Evolutionary conservation across 2,797 vertebrate genomes (phyloP).

Genomic region (Odontamblyopus lacepedii): DNA sequence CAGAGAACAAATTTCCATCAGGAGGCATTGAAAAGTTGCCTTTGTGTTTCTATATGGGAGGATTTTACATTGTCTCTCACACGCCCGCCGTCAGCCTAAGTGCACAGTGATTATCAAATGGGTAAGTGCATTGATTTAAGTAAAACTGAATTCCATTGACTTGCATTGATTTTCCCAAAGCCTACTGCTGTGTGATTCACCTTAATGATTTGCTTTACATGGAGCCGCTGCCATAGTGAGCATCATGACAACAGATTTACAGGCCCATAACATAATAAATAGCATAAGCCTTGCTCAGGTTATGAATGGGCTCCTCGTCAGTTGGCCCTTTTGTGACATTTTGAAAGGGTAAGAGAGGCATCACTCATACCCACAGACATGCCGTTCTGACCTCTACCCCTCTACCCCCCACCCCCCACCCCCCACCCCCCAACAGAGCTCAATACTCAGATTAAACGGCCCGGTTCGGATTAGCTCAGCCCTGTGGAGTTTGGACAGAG

Average conservation of each 20-base stretch:
- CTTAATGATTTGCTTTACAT: slow-evolving; percentile 7
- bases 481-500: slow-evolving; percentile 65
- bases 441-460: slow-evolving; percentile 73
- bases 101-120: slow-evolving; percentile 1
- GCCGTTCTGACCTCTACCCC: slow-evolving; percentile 68
- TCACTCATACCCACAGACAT: slow-evolving; percentile 42
- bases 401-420: slow-evolving; percentile 20
- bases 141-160: slow-evolving; percentile 2
- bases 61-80: neutral
- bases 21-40: neutral
- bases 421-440: slow-evolving; percentile 48
- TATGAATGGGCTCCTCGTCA: slow-evolving; percentile 56
- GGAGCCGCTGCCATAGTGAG: slow-evolving; percentile 23
- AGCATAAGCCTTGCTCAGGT: slow-evolving; percentile 38
- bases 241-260: slow-evolving; percentile 19
- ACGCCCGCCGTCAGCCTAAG: neutral
- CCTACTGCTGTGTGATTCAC: neutral
- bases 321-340: slow-evolving; percentile 74
- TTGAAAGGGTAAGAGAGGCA: slow-evolving; percentile 69
- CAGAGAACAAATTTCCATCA: too few relatives aligned
- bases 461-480: slow-evolving; percentile 66
- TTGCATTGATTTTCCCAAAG: neutral
- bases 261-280: slow-evolving; percentile 18
- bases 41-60: neutral
- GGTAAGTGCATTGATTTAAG: neutral